These are phyloP conservation scores for Muschampia staudingeri DNA, from an alignment of 2,888 invertebrate genomes.

Conservation along the genomic window DNA sequence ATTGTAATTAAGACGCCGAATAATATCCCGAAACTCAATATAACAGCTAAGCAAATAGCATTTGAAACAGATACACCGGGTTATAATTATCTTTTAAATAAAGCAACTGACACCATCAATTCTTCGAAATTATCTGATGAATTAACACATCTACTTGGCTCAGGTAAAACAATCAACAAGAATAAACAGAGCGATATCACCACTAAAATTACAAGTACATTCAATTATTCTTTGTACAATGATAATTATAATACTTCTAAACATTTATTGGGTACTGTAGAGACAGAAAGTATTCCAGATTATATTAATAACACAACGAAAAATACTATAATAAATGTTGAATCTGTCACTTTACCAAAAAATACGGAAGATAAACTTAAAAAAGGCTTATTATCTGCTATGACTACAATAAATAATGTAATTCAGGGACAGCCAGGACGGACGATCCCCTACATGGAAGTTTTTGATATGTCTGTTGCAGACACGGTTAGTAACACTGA, in stretches of 20 bases:
- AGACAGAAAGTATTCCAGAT: neutral
- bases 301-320: neutral
- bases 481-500: neutral
- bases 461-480: neutral
- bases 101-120: neutral
- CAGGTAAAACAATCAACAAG: neutral
- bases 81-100: neutral
- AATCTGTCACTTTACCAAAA: neutral
- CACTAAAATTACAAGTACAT: neutral
- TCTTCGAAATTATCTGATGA: neutral
- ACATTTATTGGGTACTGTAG: neutral
- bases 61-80: neutral
- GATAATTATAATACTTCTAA: neutral
- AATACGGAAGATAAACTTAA: neutral
- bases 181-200: neutral
- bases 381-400: neutral
- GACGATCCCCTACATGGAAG: too few relatives aligned
- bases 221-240: neutral
- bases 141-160: neutral
- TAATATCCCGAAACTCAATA: neutral
- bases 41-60: neutral
- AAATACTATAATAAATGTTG: neutral
- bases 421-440: neutral
- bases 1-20: neutral
- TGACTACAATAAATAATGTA: neutral